phyloP scores from a whole-genome alignment of 2,113 vertebrate genomes.

The Rhinichthys klamathensis region DNA sequence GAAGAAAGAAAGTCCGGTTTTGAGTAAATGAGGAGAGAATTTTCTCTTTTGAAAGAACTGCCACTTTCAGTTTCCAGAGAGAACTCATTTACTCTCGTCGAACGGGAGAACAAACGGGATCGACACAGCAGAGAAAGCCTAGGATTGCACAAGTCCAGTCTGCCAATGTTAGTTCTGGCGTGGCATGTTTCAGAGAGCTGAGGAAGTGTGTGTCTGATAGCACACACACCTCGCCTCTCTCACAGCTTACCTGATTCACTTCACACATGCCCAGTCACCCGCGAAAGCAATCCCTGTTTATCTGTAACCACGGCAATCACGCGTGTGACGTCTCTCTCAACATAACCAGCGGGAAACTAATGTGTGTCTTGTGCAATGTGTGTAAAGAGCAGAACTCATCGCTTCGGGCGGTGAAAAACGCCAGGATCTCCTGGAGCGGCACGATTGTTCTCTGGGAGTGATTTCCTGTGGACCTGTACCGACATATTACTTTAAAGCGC shows the following conservation, averaged over 20 bases:
- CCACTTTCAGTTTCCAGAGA: neutral
- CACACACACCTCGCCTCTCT: neutral
- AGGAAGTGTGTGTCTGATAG: neutral
- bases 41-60: no score
- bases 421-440: neutral
- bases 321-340: neutral
- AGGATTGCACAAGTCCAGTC: neutral
- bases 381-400: slow-evolving; percentile 11
- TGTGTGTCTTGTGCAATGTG: slow-evolving; percentile 50
- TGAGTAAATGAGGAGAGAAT: no score
- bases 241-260: slow-evolving; percentile 34
- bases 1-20: neutral
- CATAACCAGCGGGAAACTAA: neutral
- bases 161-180: slow-evolving; percentile 6
- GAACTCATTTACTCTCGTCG: neutral
- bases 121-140: neutral
- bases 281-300: slow-evolving; percentile 28
- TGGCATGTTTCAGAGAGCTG: neutral
- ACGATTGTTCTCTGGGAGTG: neutral
- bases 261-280: slow-evolving; percentile 20
- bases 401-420: slow-evolving; percentile 32
- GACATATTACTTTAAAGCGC: neutral
- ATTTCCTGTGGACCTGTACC: neutral
- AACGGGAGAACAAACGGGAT: no score
- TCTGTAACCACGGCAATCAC: slow-evolving; percentile 28